Base-by-base conservation (phyloP, 2,888 invertebrate genomes). In the Bombylius discolor region DNA sequence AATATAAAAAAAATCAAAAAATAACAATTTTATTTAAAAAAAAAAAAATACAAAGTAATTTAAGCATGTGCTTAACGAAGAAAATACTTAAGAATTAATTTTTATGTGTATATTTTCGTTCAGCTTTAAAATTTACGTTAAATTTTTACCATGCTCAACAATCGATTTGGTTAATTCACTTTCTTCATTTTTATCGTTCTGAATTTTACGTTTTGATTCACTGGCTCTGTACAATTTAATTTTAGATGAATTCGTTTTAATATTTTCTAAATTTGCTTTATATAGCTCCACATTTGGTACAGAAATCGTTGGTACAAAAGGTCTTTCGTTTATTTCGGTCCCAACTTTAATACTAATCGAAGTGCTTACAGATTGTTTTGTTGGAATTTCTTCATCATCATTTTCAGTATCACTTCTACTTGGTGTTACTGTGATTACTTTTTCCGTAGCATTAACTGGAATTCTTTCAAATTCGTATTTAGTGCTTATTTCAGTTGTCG, bases 281-380 rank as follows among this genome's bases (percentile, higher is more conserved):
- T 59, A 50, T 13, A 62, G 32, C 49, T 63, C 62, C 31, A 62
- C 54, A 53, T 60, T 57, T 8, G 59, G 59, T 14, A 58, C 23
- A n/a, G 55, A 55, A 23, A 58, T 47, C 32, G 56, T 58, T 31
- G 57, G 56, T 13, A 42, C 33, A n/a, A 72, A 62, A 6, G 68
- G 70, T 56, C 68, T 66, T 60, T 72, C 72, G 56, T 70, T 64
- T 5, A 70, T 67, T 49, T 67, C 65, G 47, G 73, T 76, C 50
- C 78, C 78, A 9, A 79, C 72, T 65, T 78, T 73, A 53, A 77
- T 73, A 65, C 77, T 80, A 6, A 79, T 76, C 4, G 79, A 79
- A 51, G 78, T 79, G 58, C 75, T 75, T 13, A 74, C 75, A 55
- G 79, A 79, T 64, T 77, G 77, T 58, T 75, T 76, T 9, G 75